phyloP scores from a whole-genome alignment of 2,113 vertebrate species.

The Amphiprion ocellaris region DNA sequence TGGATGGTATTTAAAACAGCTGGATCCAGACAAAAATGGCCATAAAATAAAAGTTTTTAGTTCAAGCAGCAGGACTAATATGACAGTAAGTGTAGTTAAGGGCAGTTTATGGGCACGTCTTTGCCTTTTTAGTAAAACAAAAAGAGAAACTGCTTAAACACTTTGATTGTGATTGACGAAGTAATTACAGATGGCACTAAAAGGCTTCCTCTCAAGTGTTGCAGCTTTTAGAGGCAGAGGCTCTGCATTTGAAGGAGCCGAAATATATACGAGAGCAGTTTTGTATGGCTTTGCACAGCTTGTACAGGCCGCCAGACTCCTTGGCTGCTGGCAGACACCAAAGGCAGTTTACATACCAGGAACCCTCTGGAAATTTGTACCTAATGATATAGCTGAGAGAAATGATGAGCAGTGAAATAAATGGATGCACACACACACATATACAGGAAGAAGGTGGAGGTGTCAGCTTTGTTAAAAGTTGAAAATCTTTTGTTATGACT shows the following conservation, averaged over 20 bases:
- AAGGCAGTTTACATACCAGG: slow-evolving; percentile 68
- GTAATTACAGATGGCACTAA: neutral
- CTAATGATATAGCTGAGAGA: slow-evolving; percentile 11
- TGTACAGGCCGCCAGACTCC: neutral
- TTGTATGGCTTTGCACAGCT: slow-evolving; percentile 20
- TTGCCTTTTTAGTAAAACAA: too few relatives aligned
- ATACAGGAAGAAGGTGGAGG: neutral
- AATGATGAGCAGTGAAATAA: neutral
- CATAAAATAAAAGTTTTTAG: too few relatives aligned
- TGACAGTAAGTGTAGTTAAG: too few relatives aligned
- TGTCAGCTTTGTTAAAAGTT: slow-evolving; percentile 4
- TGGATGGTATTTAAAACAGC: too few relatives aligned
- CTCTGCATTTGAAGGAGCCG: neutral
- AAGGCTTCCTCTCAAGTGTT: neutral
- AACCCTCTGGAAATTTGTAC: slow-evolving; percentile 31
- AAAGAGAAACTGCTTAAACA: too few relatives aligned
- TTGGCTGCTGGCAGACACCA: slow-evolving; percentile 8
- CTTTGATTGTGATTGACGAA: too few relatives aligned
- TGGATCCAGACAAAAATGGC: too few relatives aligned
- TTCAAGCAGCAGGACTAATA: too few relatives aligned
- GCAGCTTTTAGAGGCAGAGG: neutral
- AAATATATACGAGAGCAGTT: slow-evolving; percentile 35
- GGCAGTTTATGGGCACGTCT: too few relatives aligned
- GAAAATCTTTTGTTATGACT: slow-evolving; percentile 2
- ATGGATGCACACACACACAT: neutral